Percentiles rank a stretch among this genome's conserved stretches.
phyloP scores from a whole-genome alignment of 2,797 vertebrate species.

The Pelodytes ibericus region DNA sequence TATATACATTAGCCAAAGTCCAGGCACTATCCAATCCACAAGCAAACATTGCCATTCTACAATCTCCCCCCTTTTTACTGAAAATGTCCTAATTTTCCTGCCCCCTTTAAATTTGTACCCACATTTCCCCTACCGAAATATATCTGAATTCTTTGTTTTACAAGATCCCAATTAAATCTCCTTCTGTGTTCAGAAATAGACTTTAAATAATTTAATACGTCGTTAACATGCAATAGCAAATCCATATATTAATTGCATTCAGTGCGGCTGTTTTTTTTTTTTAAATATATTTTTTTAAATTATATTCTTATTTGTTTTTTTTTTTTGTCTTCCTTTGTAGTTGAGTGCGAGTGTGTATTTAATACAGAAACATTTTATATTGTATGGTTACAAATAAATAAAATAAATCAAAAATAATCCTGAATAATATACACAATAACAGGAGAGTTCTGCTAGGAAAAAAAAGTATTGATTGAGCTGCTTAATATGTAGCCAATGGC shows the following conservation, averaged over 20 bases:
- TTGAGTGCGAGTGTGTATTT: too few species aligned
- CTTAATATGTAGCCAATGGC: slow-evolving; percentile 50
- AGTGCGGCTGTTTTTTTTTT: too few species aligned
- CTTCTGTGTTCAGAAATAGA: slow-evolving; percentile 1
- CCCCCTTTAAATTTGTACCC: too few species aligned
- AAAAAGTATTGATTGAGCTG: slow-evolving; percentile 38
- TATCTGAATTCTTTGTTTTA: slow-evolving; percentile 4
- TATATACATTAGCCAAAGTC: slow-evolving; percentile 2
- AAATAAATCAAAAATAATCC: not conserved
- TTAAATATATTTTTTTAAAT: too few species aligned
- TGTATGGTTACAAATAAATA: not conserved
- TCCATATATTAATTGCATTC: not conserved
- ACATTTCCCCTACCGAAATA: too few species aligned
- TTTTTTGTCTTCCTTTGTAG: too few species aligned
- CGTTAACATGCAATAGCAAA: slow-evolving; percentile 32
- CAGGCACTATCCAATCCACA: not conserved
- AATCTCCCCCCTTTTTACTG: not conserved
- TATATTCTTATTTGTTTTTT: too few species aligned
- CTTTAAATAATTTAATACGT: slow-evolving; percentile 40
- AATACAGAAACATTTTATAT: not conserved
- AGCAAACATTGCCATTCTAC: not conserved
- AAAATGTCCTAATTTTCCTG: not conserved
- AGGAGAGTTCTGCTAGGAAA: slow-evolving; percentile 3
- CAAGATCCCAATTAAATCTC: slow-evolving; percentile 13
- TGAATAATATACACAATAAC: slow-evolving; percentile 4